Conservation (phyloP, 2,797 vertebrate genomes). For the Spinibarbus caldwelli region DNA sequence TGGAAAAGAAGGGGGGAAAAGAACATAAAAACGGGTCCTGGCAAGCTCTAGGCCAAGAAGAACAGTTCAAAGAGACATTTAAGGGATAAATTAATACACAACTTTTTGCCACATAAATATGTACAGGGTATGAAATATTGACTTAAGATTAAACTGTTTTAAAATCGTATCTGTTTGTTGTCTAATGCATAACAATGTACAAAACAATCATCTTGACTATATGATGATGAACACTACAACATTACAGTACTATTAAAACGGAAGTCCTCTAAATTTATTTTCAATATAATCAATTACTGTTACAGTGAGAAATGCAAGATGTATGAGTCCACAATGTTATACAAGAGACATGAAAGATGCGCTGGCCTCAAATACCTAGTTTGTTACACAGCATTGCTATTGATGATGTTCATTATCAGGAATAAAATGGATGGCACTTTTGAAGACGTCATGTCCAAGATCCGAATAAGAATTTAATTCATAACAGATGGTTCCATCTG, state of each 20-base stretch:
- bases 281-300: too few species aligned
- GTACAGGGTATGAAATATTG: not conserved
- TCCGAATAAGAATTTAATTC: not conserved
- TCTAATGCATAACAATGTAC: not conserved
- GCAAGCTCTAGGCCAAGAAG: not conserved
- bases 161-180: not conserved
- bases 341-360: not conserved
- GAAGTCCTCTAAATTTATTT: too few species aligned
- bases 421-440: not conserved
- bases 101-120: not conserved
- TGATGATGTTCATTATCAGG: not conserved
- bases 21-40: not conserved
- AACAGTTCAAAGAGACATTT: not conserved
- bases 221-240: not conserved
- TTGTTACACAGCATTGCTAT: not conserved
- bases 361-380: not conserved
- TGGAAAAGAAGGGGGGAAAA: not conserved
- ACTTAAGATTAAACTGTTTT: not conserved
- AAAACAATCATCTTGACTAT: not conserved
- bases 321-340: not conserved
- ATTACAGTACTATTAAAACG: not conserved
- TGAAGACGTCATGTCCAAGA: not conserved
- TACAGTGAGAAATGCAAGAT: not conserved
- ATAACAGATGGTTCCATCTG: not conserved
- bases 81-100: not conserved